Conservation (phyloP, 92 coral and sea anemone genomes). For the Anthopleura xanthogrammica region DNA sequence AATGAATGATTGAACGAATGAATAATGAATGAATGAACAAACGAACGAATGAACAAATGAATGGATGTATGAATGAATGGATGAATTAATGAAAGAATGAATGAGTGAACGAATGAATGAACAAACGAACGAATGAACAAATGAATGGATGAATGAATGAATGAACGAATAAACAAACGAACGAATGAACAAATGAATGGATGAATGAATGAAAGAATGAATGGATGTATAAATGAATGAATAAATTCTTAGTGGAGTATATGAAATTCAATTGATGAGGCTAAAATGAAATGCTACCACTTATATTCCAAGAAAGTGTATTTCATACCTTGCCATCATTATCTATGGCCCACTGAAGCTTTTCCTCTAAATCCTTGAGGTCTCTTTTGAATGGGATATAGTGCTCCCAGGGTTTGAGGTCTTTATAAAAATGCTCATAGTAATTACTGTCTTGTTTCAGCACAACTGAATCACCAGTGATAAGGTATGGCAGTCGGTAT, state of each 20-base stretch:
- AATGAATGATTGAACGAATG: not conserved
- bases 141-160: not conserved
- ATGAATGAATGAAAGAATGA: not conserved
- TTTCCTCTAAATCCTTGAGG: conserved; percentile 73
- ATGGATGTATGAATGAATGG: not conserved
- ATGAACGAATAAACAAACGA: not conserved
- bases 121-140: too few species aligned
- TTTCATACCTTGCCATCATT: conserved; percentile 76
- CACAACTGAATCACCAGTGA: conserved; percentile 90
- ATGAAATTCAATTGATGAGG: too few species aligned
- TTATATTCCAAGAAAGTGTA: not conserved
- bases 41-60: not conserved
- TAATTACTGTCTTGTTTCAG: conserved; percentile 87
- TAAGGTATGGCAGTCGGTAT: conserved; percentile 82
- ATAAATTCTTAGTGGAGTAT: too few species aligned
- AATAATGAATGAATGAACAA: not conserved
- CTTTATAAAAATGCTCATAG: conserved; percentile 93
- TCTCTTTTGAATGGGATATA: conserved; percentile 97
- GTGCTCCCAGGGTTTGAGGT: conserved; percentile 89
- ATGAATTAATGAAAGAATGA: not conserved
- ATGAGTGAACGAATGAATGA: not conserved
- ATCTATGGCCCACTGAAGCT: conserved; percentile 84
- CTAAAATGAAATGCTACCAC: too few species aligned
- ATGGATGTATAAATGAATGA: not conserved
- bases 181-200: not conserved